phyloP scores from a whole-genome alignment of 2,888 invertebrate species.

The Oithona nana region DNA sequence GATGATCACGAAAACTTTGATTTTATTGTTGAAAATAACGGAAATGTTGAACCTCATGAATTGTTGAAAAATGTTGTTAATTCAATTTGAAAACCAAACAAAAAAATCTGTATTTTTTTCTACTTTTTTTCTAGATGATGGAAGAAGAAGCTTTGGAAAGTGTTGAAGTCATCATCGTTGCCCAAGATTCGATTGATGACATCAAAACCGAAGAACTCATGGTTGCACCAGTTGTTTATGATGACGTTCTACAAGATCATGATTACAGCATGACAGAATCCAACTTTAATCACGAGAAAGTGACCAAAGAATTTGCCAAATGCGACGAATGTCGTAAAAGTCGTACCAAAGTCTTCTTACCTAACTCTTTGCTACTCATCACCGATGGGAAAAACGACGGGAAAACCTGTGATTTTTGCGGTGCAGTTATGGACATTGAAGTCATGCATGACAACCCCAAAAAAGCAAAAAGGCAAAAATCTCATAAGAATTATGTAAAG shows the following conservation, averaged over 20 bases:
- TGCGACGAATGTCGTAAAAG: neutral
- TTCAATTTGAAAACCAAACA: too few species aligned
- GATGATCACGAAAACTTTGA: neutral
- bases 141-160: too few species aligned
- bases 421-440: neutral
- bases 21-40: neutral
- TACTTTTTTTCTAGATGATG: too few species aligned
- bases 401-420: slow-evolving; percentile 1
- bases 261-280: neutral
- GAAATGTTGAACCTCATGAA: neutral
- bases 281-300: neutral
- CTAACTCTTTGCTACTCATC: neutral
- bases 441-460: neutral
- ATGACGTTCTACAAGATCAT: neutral
- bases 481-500: neutral
- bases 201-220: too few species aligned
- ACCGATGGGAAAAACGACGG: neutral
- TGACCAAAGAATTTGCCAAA: neutral
- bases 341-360: neutral
- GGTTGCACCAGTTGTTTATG: neutral
- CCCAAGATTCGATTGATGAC: too few species aligned
- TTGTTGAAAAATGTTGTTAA: neutral
- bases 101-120: too few species aligned
- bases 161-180: too few species aligned
- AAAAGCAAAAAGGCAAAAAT: neutral